Percentiles rank a stretch among this genome's conserved stretches.
Conservation (phyloP, 92 coral and sea anemone genomes). For the Parazoanthus atlanticus region DNA sequence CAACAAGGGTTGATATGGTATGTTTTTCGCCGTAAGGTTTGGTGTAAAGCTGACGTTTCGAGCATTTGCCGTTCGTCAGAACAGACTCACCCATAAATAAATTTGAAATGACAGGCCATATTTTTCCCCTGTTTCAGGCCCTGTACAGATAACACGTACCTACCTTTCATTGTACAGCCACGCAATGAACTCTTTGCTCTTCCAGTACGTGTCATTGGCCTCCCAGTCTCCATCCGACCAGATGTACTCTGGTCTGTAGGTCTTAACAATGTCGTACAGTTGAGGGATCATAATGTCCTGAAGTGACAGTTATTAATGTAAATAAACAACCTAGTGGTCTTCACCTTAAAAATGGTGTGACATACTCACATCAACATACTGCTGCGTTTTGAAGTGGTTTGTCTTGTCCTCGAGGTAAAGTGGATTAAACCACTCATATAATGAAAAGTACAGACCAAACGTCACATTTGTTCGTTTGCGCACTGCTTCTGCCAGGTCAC, state of each 20-base stretch:
- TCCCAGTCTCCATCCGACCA: slow-evolving; percentile 84
- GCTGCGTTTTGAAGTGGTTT: slow-evolving; percentile 13
- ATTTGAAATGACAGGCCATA: neutral
- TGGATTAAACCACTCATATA: slow-evolving; percentile 40
- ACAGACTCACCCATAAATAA: neutral
- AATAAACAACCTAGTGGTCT: too few relatives aligned
- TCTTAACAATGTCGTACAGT: slow-evolving; percentile 66
- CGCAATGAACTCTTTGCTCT: slow-evolving; percentile 69
- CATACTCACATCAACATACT: slow-evolving; percentile 38
- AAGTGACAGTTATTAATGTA: neutral
- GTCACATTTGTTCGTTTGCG: slow-evolving; percentile 30
- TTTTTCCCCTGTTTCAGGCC: neutral
- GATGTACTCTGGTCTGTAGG: slow-evolving; percentile 73
- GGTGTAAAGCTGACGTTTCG: too few relatives aligned
- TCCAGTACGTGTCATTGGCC: slow-evolving; percentile 66
- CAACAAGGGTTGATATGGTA: too few relatives aligned
- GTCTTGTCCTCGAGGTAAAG: slow-evolving; percentile 37
- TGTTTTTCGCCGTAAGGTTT: too few relatives aligned
- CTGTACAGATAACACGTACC: slow-evolving; percentile 38
- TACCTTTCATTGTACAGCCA: slow-evolving; percentile 88
- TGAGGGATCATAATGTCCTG: slow-evolving; percentile 65
- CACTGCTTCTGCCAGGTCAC: slow-evolving; percentile 35
- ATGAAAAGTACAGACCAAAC: slow-evolving; percentile 36
- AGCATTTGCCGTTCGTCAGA: too few relatives aligned
- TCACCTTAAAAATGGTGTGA: neutral